These are phyloP conservation scores for Clamator glandarius DNA, from an alignment of 2,797 vertebrate genomes.

Conservation along the genomic window DNA sequence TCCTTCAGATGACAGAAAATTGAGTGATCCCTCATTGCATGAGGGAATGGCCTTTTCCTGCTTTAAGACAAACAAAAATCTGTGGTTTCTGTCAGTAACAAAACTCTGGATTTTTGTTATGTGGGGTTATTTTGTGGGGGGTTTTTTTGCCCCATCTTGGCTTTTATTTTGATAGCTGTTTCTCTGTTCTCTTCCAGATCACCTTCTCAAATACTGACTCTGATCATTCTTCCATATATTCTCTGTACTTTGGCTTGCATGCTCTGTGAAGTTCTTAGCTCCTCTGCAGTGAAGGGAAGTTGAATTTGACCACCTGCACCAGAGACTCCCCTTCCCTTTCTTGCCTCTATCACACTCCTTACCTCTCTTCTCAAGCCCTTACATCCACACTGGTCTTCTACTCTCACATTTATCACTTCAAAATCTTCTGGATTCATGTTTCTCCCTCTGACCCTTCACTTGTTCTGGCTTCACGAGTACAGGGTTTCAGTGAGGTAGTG, in stretches of 20 bases:
- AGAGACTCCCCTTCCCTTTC: neutral
- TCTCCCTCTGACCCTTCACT: neutral
- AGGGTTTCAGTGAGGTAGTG: neutral
- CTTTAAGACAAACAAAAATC: neutral
- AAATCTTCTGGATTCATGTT: neutral
- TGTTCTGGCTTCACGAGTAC: neutral
- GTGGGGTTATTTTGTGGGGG: no score
- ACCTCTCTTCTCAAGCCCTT: neutral
- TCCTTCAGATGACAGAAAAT: neutral
- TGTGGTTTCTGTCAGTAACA: neutral
- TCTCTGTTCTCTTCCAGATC: neutral
- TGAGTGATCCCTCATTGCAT: neutral
- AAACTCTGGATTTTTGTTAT: neutral
- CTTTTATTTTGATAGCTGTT: neutral
- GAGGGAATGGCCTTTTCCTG: neutral
- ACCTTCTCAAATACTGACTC: neutral
- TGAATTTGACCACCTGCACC: neutral
- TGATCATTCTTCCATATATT: neutral
- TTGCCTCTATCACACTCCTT: neutral
- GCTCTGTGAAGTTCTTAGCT: neutral
- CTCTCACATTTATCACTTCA: neutral
- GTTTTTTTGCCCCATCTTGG: no score
- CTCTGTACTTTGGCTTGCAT: neutral
- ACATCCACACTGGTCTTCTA: neutral
- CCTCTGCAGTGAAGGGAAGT: neutral